phyloP scores from a whole-genome alignment of 2,797 vertebrate genomes.

The Spheniscus humboldti region DNA sequence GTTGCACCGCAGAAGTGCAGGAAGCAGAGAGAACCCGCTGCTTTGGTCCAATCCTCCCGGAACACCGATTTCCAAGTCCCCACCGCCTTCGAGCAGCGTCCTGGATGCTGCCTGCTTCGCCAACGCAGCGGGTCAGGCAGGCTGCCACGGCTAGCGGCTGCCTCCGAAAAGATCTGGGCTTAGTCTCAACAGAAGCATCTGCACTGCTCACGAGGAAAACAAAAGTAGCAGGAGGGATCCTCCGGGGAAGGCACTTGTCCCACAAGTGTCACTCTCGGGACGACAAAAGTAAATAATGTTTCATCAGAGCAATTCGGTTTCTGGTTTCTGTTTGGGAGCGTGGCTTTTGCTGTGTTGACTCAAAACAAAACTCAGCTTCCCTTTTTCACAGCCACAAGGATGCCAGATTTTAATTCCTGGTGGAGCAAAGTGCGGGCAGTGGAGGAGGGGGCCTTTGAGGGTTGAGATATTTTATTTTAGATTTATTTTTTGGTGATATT shows the following conservation, averaged over 20 bases:
- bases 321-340: constrained; percentile 12
- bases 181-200: neutral
- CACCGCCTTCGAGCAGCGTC: neutral
- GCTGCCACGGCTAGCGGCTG: neutral
- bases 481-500: neutral
- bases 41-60: rapidly evolving
- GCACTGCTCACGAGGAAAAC: neutral
- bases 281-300: neutral
- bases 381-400: neutral
- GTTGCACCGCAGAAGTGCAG: neutral
- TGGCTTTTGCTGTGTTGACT: neutral
- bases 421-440: neutral
- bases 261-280: neutral
- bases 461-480: neutral
- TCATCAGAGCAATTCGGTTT: neutral
- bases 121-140: neutral
- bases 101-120: neutral
- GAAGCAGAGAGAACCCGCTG: neutral
- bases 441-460: neutral
- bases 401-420: neutral
- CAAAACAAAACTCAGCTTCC: constrained; percentile 11
- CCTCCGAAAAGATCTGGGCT: neutral
- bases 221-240: neutral
- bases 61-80: neutral
- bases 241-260: neutral